A percentile compares a stretch with the other conserved stretches of the same genome.
These are phyloP conservation scores for Psittacus erithacus DNA, from an alignment of 2,113 vertebrate genomes.

Conservation along the genomic window DNA sequence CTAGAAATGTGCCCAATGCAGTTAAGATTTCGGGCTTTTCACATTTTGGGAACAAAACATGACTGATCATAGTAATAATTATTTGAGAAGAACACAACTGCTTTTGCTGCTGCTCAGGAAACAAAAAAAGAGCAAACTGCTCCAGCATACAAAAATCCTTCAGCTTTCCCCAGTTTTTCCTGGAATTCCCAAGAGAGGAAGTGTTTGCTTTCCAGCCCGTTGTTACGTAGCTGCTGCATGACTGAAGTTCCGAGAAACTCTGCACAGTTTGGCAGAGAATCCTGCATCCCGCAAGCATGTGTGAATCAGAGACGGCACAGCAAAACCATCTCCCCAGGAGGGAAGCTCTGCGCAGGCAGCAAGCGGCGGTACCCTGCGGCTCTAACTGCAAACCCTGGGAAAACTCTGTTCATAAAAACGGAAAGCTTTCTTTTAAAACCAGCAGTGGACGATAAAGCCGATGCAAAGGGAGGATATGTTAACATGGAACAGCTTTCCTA, in stretches of 20 bases:
- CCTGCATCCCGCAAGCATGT: background rate
- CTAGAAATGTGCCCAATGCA: background rate
- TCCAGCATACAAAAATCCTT: background rate
- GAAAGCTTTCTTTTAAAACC: background rate
- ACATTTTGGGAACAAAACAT: background rate
- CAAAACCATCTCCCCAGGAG: background rate
- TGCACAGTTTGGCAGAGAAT: background rate
- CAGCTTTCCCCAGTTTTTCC: background rate
- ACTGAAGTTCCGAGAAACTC: slow-evolving; percentile 45
- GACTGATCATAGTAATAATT: background rate
- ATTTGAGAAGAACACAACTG: background rate
- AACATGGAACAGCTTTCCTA: background rate
- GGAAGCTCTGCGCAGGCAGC: background rate
- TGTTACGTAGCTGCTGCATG: background rate
- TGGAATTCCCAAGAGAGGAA: background rate
- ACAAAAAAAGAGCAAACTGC: background rate
- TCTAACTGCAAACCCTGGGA: background rate
- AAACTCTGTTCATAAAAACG: background rate
- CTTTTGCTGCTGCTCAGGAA: background rate
- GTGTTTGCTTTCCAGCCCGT: background rate
- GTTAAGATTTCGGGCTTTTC: background rate
- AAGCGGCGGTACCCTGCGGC: background rate
- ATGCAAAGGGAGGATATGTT: background rate
- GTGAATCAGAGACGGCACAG: background rate
- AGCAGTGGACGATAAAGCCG: background rate